Evolutionary conservation across 2,797 vertebrate species (phyloP).

Genomic region (Eidolon dupreanum): DNA sequence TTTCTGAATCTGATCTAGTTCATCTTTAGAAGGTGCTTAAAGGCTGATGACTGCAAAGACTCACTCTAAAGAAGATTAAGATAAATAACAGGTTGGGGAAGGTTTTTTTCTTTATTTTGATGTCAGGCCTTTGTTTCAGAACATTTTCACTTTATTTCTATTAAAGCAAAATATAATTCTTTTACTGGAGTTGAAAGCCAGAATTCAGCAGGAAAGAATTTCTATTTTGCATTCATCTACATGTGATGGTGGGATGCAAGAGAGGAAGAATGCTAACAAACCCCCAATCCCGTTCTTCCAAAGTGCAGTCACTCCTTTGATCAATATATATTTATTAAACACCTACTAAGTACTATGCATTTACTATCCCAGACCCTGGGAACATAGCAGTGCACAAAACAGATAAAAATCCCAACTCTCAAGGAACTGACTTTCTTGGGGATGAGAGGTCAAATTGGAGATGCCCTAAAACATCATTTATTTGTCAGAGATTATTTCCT

Average conservation of each 20-base stretch:
- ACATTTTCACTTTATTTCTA: constrained; percentile 55
- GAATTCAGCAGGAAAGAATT: background rate
- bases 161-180: constrained; percentile 39
- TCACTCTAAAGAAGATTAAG: constrained; percentile 67
- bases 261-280: background rate
- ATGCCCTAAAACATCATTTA: background rate
- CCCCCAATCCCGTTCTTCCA: background rate
- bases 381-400: background rate
- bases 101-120: constrained; percentile 17
- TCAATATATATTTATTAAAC: background rate
- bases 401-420: background rate
- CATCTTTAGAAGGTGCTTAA: constrained; percentile 66
- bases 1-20: constrained; percentile 62
- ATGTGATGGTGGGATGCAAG: background rate
- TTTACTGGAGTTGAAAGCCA: background rate
- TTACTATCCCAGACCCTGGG: background rate
- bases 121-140: constrained; percentile 37
- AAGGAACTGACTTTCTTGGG: background rate
- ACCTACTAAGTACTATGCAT: background rate
- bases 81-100: constrained; percentile 49
- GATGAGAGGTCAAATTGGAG: background rate
- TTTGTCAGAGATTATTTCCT: background rate
- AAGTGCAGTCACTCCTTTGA: background rate
- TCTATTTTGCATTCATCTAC: background rate
- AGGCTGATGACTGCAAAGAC: constrained; percentile 19